Conservation (phyloP, 2,888 invertebrate species). For the Oxycera nigricornis region DNA sequence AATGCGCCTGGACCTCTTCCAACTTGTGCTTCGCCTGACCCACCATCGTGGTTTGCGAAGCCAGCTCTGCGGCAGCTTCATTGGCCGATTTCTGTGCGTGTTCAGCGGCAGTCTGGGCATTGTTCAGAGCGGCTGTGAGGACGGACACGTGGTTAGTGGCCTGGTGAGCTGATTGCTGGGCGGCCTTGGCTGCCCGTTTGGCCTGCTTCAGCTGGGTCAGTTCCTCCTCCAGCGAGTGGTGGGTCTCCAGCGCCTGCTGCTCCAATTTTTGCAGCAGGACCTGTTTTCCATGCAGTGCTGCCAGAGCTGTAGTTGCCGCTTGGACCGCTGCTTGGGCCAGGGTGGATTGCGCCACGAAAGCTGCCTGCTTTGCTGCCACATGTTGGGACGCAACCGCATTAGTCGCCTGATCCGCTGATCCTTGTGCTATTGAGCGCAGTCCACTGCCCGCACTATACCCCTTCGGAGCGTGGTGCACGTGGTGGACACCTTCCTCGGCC, state of each 20-base stretch:
- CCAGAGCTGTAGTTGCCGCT: conserved; percentile 72
- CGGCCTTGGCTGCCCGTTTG: conserved; percentile 73
- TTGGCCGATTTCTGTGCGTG: conserved; percentile 76
- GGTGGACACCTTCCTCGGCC: conserved; percentile 16
- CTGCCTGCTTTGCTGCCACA: conserved; percentile 79
- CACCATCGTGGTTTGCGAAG: conserved; percentile 80
- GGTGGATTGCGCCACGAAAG: conserved; percentile 79
- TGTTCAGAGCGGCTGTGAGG: conserved; percentile 76
- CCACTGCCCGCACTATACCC: conserved; percentile 75
- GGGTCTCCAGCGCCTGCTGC: conserved; percentile 78
- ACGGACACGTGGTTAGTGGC: conserved; percentile 73
- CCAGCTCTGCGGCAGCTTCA: conserved; percentile 76
- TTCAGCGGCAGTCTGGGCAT: conserved; percentile 76
- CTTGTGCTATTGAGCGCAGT: conserved; percentile 73
- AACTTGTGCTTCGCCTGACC: conserved; percentile 74
- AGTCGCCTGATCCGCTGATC: conserved; percentile 78
- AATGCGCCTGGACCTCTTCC: conserved; percentile 71
- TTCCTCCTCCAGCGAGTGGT: conserved; percentile 72
- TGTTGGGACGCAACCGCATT: conserved; percentile 76
- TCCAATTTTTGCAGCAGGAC: conserved; percentile 72
- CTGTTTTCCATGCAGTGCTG: conserved; percentile 72
- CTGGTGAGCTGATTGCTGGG: conserved; percentile 74
- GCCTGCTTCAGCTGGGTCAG: conserved; percentile 76
- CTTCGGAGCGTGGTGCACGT: conserved; percentile 17
- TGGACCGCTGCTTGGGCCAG: conserved; percentile 78